These are phyloP conservation scores for Cephalopholis sonnerati DNA, from an alignment of 2,113 vertebrate genomes.

Conservation along the genomic window DNA sequence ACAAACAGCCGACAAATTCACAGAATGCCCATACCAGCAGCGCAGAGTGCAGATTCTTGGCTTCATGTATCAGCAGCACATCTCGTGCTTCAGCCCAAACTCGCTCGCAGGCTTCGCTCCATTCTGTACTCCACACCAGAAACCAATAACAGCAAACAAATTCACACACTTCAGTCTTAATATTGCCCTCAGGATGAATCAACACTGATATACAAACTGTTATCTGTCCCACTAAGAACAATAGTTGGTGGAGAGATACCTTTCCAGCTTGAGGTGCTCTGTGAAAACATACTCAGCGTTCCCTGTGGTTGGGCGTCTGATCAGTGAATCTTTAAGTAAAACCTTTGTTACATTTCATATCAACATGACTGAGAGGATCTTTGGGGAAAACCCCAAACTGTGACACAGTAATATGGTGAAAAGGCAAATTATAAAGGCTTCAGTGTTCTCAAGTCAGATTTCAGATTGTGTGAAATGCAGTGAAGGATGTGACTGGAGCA, in stretches of 20 bases:
- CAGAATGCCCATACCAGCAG: not conserved
- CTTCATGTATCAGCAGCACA: not conserved
- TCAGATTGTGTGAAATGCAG: no score
- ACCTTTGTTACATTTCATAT: not conserved
- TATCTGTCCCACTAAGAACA: not conserved
- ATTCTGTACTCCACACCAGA: not conserved
- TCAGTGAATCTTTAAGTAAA: not conserved
- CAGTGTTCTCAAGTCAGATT: no score
- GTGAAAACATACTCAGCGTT: not conserved
- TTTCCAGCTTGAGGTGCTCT: conserved; percentile 20
- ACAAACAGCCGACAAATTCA: not conserved
- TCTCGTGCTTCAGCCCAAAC: not conserved
- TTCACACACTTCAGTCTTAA: not conserved
- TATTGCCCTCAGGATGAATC: not conserved
- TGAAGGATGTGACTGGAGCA: no score
- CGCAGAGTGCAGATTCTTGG: not conserved
- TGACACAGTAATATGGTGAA: not conserved
- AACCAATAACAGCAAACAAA: not conserved
- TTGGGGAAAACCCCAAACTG: conserved; percentile 15
- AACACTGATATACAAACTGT: not conserved
- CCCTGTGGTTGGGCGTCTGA: no score
- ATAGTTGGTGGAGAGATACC: not conserved
- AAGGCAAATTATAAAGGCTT: no score
- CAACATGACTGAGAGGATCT: not conserved
- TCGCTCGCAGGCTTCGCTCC: not conserved